Evolutionary conservation across 2,113 vertebrate genomes (phyloP).

Genomic region (Xyliphius kryptos): DNA sequence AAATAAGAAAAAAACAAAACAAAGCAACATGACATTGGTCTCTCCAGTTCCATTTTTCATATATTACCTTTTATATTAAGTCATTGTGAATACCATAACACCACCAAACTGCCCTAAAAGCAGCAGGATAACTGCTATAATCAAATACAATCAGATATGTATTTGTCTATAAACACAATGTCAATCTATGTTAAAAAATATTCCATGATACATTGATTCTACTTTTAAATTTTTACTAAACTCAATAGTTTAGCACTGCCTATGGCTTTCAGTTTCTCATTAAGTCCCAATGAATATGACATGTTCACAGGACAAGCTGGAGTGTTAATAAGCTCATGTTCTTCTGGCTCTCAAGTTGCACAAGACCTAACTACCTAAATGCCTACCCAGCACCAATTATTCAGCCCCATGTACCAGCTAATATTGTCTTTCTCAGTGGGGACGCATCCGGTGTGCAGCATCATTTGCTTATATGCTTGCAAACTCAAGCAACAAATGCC

Average conservation of each 20-base stretch:
- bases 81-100: too few relatives aligned
- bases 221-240: not conserved
- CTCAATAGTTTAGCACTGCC: constrained; percentile 9
- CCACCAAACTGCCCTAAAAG: too few relatives aligned
- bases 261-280: constrained; percentile 23
- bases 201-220: too few relatives aligned
- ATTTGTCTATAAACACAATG: too few relatives aligned
- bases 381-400: constrained; percentile 25
- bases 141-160: constrained; percentile 20
- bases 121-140: not conserved
- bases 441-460: constrained; percentile 19
- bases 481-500: constrained; percentile 20
- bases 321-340: constrained; percentile 29
- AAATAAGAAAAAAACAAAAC: too few relatives aligned
- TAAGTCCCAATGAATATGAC: constrained; percentile 24
- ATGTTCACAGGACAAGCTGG: constrained; percentile 14
- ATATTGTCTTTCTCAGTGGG: constrained; percentile 36
- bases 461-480: constrained; percentile 38
- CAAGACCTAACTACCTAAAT: constrained; percentile 18
- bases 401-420: constrained; percentile 19
- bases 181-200: too few relatives aligned
- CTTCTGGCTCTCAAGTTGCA: constrained; percentile 5
- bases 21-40: too few relatives aligned
- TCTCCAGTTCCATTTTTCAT: too few relatives aligned
- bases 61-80: too few relatives aligned